A percentile compares a stretch with the other conserved stretches of the same genome.
phyloP scores from a whole-genome alignment of 2,113 vertebrate species.

The Vireo altiloquus region DNA sequence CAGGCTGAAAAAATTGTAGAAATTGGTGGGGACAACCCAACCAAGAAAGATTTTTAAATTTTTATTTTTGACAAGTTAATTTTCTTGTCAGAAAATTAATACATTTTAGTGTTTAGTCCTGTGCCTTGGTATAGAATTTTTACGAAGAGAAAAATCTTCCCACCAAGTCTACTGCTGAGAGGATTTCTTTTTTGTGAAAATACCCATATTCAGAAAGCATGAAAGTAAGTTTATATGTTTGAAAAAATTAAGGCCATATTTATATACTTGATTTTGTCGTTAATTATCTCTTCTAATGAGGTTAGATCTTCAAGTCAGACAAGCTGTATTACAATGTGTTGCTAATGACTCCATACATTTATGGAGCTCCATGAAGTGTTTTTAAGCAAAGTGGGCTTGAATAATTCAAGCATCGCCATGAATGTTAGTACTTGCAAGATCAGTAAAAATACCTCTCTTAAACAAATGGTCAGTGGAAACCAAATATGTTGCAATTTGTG shows the following conservation, averaged over 20 bases:
- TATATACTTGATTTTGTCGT: background rate
- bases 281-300: background rate
- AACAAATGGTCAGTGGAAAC: background rate
- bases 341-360: background rate
- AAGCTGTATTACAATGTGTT: background rate
- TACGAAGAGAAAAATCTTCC: background rate
- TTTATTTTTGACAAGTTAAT: background rate
- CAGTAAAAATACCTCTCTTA: background rate
- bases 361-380: background rate
- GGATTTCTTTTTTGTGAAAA: background rate
- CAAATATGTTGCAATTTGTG: background rate
- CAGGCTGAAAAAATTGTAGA: background rate
- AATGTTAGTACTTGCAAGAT: background rate
- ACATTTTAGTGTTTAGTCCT: background rate
- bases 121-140: background rate
- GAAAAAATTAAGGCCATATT: background rate
- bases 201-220: background rate
- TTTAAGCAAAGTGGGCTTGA: background rate
- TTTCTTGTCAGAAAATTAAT: background rate
- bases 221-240: background rate
- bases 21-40: background rate
- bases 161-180: background rate
- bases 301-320: background rate
- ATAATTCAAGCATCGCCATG: conserved; percentile 4
- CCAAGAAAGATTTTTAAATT: background rate